Conservation (phyloP, 2,888 invertebrate species). For the Slavum lentiscoides region DNA sequence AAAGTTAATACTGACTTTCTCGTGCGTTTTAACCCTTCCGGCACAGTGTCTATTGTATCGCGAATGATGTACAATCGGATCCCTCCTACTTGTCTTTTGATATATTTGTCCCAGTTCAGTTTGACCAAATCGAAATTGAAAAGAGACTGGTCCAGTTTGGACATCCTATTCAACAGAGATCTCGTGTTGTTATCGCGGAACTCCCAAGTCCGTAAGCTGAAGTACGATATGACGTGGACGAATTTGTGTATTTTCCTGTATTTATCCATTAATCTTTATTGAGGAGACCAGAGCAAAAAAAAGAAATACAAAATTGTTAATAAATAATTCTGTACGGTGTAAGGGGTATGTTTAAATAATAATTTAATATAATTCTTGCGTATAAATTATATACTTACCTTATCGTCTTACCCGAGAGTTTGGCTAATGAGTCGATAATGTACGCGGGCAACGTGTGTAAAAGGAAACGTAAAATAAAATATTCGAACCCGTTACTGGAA, state of each 20-base stretch:
- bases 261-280: background rate
- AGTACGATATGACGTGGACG: slow-evolving; percentile 75
- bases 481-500: slow-evolving; percentile 64
- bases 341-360: too few species aligned
- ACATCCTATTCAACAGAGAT: slow-evolving; percentile 63
- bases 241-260: slow-evolving; percentile 60
- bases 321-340: too few species aligned
- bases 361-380: too few species aligned
- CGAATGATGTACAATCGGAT: slow-evolving; percentile 78
- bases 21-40: slow-evolving; percentile 68
- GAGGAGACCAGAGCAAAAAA: too few species aligned
- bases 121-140: slow-evolving; percentile 75
- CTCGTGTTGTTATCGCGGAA: slow-evolving; percentile 69
- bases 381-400: background rate
- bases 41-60: slow-evolving; percentile 76
- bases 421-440: slow-evolving; percentile 67
- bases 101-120: slow-evolving; percentile 77
- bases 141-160: slow-evolving; percentile 65
- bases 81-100: slow-evolving; percentile 73
- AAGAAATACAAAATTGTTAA: background rate
- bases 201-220: slow-evolving; percentile 77
- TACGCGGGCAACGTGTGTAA: slow-evolving; percentile 75
- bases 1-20: slow-evolving; percentile 62
- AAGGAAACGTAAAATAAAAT: slow-evolving; percentile 66
- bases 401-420: slow-evolving; percentile 66